Base-by-base conservation (phyloP, 2,113 vertebrate species). In the Neotoma lepida region DNA sequence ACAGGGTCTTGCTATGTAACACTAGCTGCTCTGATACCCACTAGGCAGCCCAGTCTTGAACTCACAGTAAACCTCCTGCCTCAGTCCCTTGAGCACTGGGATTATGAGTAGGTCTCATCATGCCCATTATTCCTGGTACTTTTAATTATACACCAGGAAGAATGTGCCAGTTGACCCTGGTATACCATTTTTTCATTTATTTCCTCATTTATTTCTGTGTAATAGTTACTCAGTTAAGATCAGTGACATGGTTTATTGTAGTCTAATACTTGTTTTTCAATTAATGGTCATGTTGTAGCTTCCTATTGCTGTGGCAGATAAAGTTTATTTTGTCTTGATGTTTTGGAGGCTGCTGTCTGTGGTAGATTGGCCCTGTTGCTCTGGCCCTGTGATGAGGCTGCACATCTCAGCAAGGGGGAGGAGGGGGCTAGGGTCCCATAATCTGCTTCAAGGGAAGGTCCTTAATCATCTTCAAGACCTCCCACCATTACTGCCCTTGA, bases 131-230 rank as follows among this genome's bases (percentile, higher is more conserved):
- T 61, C 56, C 56, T 10, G 14, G n/a, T 82, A 15, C 26, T 61
- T 63, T 84, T n/a, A 93, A 78, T 26, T 41, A 56, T 39, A 9
- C 35, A 35, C 17, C 74, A 85, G 28, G 54, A 89, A 51, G 68
- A 90, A 30, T 6, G 12, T 56, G 6, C 61, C 64, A 28, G 1
- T 44, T 61, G 17, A 77, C 54, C 46, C 41, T 35, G 39, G 51
- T 0, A 8, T 3, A 28, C 18, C 30, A 26, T 49, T 73, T 77
- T 51, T 68, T 91, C 51, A n/a, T 46, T 87, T 30, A 71, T 70
- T 71, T 74, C 63, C 7, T 24, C 24, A 3, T 94, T 95, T 68
- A 64, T 93, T 88, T 80, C 85, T 28, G 13, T 93, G 56, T 77
- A 46, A 35, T 1, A 24, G 17, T 66, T n/a, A 49, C 70, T 95